A percentile compares a stretch with the other conserved stretches of the same genome.
Conservation (phyloP, 1,140 invertebrate genomes). For the Scaptomyza graminum region DNA sequence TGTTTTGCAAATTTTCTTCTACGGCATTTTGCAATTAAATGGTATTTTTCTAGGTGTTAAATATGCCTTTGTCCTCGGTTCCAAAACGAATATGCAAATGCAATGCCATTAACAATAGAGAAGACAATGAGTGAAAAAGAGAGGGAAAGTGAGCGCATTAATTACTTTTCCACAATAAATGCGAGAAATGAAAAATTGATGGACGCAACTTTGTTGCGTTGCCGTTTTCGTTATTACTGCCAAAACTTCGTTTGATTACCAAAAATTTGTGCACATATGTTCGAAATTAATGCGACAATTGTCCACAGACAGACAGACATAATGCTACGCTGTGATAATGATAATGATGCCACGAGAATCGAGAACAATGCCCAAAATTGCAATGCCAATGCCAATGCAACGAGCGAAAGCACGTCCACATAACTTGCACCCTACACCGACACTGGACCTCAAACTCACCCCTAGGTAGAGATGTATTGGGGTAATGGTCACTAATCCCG, state of each 20-base stretch:
- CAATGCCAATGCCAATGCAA: conserved; percentile 10
- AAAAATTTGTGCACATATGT: conserved; percentile 74
- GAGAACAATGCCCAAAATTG: conserved; percentile 9
- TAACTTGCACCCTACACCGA: background rate
- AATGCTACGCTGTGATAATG: conserved; percentile 51
- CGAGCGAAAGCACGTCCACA: conserved; percentile 31
- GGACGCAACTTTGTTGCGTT: conserved; percentile 3
- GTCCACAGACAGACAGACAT: conserved; percentile 12
- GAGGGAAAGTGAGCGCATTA: conserved; percentile 35
- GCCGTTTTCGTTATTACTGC: background rate
- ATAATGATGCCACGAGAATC: conserved; percentile 55
- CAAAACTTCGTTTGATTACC: conserved; percentile 63
- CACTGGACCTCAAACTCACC: conserved; percentile 2
- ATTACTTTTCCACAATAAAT: conserved; percentile 50
- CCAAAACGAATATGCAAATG: conserved; percentile 53
- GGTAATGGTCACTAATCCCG: conserved; percentile 52
- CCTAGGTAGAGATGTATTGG: background rate
- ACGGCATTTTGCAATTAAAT: conserved; percentile 16
- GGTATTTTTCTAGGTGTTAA: conserved; percentile 46
- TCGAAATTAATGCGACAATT: conserved; percentile 69
- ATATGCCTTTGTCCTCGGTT: conserved; percentile 7
- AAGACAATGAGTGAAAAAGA: background rate
- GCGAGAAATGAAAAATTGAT: conserved; percentile 55
- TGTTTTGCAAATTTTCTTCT: conserved; percentile 67
- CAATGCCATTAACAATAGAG: conserved; percentile 61